These are phyloP conservation scores for Conomelus anceps DNA, from an alignment of 2,888 invertebrate genomes.

Conservation along the genomic window DNA sequence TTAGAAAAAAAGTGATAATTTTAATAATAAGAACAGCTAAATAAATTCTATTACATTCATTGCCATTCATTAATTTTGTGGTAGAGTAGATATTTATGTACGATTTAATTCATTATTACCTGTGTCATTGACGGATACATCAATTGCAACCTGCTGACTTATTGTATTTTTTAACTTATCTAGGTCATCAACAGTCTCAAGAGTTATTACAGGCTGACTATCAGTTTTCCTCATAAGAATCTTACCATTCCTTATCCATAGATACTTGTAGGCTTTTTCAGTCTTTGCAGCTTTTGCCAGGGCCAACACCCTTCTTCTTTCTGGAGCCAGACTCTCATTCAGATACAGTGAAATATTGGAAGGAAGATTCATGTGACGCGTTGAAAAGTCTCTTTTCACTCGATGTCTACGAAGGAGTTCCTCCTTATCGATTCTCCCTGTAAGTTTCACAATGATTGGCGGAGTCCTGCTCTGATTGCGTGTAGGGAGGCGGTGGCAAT, in stretches of 20 bases:
- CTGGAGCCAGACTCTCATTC: not conserved
- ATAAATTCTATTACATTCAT: not conserved
- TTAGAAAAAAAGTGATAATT: not conserved
- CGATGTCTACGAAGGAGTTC: not conserved
- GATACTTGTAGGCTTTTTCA: not conserved
- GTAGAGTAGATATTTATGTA: not conserved
- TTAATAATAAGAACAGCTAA: not conserved
- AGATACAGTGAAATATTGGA: not conserved
- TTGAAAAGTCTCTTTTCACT: not conserved
- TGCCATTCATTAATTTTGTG: not conserved
- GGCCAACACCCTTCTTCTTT: not conserved
- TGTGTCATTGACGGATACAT: not conserved
- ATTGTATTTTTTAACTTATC: not conserved
- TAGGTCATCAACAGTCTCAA: not conserved
- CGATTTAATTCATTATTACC: not conserved
- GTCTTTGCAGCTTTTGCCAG: not conserved
- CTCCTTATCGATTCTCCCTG: not conserved
- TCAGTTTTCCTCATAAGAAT: not conserved
- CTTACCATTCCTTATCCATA: slow-evolving; percentile 1
- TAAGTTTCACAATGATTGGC: not conserved
- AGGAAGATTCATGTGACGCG: not conserved
- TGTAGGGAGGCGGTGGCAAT: not conserved
- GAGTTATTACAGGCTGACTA: not conserved
- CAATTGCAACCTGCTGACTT: not conserved
- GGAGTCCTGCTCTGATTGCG: not conserved